Base-by-base conservation (phyloP, 2,797 vertebrate species). In the Eleutherodactylus coqui region DNA sequence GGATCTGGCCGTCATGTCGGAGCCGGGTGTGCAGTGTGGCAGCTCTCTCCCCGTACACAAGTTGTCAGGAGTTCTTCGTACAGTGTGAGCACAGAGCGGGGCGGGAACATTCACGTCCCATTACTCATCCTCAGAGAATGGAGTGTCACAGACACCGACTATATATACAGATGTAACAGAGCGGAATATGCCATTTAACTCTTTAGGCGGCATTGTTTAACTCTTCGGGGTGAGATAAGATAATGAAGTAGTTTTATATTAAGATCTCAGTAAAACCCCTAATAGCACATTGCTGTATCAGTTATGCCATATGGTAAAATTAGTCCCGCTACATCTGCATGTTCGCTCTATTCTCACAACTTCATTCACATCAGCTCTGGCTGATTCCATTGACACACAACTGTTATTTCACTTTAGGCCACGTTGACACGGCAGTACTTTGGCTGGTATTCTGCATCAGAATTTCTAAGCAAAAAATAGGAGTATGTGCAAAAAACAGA, bases 111-210 rank as follows among this genome's bases (percentile, higher is more conserved):
- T 83, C 79, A 72, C 64, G 36, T 73, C 29, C n/a, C 14, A 84
- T 87, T 87, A 84, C 67, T 87, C 86, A 84, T 76, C 86, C 47
- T 27, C 10, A 16, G 81, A 67, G 86, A 78, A 70, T 78, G 80
- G 51, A 62, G 49, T 72, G 69, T 43, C 69, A 72, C 69, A 67
- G 32, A 43, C 69, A 49, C 67, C 14, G 83, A n/a, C 21, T 62
- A 41, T 81, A 70, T 64, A 34, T 43, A 79, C 29, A 19, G 62
- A 73, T 45, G 70, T 10, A 45, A 27, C 70, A 45, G 4, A 45
- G 69, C 38, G 13, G 4, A 16, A 73, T 43, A 10, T 13, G 36
- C 5, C 70, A 27, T 43, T 43, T 45, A 73, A 73, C 70, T 73
- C 70, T 16, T 43, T 45, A 5, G 0, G 10, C 34, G 21, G 5